Evolutionary conservation across 2,888 invertebrate species (phyloP).

Genomic region (Cynaeus angustus): DNA sequence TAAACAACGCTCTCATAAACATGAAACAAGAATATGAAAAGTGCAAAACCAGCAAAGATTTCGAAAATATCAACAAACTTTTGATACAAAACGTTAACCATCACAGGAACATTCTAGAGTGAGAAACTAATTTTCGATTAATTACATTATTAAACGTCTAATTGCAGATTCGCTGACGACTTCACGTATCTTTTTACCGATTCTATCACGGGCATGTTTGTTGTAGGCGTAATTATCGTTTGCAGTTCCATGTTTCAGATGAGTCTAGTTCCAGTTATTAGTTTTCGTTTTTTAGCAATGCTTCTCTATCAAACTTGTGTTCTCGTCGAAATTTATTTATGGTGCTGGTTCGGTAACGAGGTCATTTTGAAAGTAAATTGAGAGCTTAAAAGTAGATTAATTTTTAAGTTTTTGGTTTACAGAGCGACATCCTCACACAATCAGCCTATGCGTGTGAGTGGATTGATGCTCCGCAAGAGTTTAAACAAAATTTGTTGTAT

Average conservation of each 20-base stretch:
- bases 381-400: too few species aligned
- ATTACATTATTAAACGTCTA: constrained; percentile 50
- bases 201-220: constrained; percentile 63
- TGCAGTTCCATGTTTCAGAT: constrained; percentile 69
- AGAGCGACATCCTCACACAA: constrained; percentile 71
- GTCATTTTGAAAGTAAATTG: constrained; percentile 74
- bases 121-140: too few species aligned
- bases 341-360: constrained; percentile 76
- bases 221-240: constrained; percentile 65
- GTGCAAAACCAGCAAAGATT: neutral
- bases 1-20: constrained; percentile 60
- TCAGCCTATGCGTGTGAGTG: constrained; percentile 71
- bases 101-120: constrained; percentile 5
- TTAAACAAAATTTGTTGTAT: constrained; percentile 71
- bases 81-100: constrained; percentile 8
- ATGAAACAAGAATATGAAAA: constrained; percentile 1
- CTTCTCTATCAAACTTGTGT: constrained; percentile 74
- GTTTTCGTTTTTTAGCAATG: constrained; percentile 71
- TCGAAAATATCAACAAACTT: constrained; percentile 1
- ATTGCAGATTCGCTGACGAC: constrained; percentile 53
- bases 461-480: constrained; percentile 66
- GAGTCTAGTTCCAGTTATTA: constrained; percentile 60
- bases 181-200: constrained; percentile 48
- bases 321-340: constrained; percentile 74
- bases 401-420: too few species aligned